phyloP scores from a whole-genome alignment of 2,113 vertebrate genomes.

The Erpornis zantholeuca region DNA sequence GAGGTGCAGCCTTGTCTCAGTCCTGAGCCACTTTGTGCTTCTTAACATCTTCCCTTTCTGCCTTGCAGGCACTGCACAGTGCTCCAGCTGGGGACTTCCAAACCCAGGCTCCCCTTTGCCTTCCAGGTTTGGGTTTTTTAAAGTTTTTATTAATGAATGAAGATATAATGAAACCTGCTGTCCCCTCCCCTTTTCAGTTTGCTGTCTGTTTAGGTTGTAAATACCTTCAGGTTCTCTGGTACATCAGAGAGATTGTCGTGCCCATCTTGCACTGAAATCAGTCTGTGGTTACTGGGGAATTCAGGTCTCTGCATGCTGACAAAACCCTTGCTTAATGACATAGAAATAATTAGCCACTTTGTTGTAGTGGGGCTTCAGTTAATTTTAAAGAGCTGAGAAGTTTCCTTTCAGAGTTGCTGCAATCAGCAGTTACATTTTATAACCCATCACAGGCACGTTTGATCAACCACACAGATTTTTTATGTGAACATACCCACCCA shows the following conservation, averaged over 20 bases:
- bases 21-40: neutral
- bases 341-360: constrained; percentile 9
- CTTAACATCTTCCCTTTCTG: neutral
- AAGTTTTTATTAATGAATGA: neutral
- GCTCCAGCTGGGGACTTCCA: neutral
- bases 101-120: neutral
- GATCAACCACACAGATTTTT: neutral
- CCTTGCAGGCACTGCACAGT: neutral
- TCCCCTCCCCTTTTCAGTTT: neutral
- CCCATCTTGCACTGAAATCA: neutral
- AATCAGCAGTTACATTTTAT: neutral
- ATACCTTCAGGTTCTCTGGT: neutral
- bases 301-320: neutral
- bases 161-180: neutral
- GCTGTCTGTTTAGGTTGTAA: neutral
- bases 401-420: neutral
- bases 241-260: neutral
- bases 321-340: neutral
- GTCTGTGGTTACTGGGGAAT: neutral
- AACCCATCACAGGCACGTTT: neutral
- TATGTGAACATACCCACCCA: neutral
- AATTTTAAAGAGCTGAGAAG: neutral
- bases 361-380: neutral
- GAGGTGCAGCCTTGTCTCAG: neutral
- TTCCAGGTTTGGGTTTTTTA: neutral